Evolutionary conservation across 1,140 invertebrate genomes (phyloP), one percentile per base, ranked within the genome.

Genomic region (Lutraria rhynchaena): DNA sequence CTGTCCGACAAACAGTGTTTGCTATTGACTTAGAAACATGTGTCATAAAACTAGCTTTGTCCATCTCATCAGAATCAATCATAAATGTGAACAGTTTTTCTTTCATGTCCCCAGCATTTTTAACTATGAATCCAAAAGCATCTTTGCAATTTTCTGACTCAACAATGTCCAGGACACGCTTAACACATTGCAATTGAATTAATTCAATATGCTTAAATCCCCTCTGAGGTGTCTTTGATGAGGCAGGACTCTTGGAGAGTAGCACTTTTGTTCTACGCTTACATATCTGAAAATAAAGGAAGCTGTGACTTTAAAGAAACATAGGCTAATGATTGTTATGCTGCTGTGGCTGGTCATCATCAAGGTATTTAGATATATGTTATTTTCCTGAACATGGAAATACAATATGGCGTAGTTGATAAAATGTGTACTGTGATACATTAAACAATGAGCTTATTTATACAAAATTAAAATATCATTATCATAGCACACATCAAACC

Each of bases 191-290:
- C 22, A 99, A 93, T 0, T 96, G 95, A 92, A 99, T 95, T 87
- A 99, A 94, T 87, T 96, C 96, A 57, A 99, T 94, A 90, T 99
- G 98, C 91, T 98, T 98, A 92, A 96, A 98, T 0, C 95, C 95
- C 91, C 98, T 98, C 60, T 94, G 94, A 57, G 93, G 94, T 86
- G 95, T 92, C 63, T 90, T 90, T 35, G 88, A 87, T 91, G 94
- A 89, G 94, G 91, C 80, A 69, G 91, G 90, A 82, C 89, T 91
- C 81, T 89, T 91, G 76, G 83, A 41, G 55, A 69, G 55, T 85
- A 84, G 61, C 58, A 81, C 84, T 75, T 89, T 88, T 24, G 95
- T 96, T 89, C 96, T 94, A 91, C 96, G 96, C 91, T 98, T 98
- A 93, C 94, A 94, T 31, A 95, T 92, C 93, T 94, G 81, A 61